A percentile compares a stretch with the other conserved stretches of the same genome.
Conservation (phyloP, 2,113 vertebrate genomes). For the Hucho hucho region DNA sequence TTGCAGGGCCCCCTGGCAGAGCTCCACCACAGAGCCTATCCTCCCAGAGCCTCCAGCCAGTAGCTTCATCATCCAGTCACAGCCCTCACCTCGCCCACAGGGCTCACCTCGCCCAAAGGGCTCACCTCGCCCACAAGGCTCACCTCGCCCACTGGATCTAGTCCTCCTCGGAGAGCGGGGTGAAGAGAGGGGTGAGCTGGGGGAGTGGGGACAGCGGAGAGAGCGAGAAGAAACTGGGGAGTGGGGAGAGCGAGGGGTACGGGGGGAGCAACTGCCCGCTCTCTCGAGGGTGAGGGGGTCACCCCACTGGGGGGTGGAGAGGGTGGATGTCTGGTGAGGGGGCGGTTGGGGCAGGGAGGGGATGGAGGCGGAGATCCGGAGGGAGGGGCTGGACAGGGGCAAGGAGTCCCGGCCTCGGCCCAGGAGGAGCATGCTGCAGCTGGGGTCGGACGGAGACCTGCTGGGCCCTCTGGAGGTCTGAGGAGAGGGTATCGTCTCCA, state of each 20-base stretch:
- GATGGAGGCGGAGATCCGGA: conserved; percentile 2
- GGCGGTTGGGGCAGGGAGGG: too few species aligned
- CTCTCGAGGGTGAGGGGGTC: too few species aligned
- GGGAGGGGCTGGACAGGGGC: conserved; percentile 25
- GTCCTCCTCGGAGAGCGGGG: conserved; percentile 12
- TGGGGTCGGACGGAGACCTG: conserved; percentile 37
- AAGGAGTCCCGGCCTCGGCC: conserved; percentile 32
- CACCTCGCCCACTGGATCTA: conserved; percentile 28
- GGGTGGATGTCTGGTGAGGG: too few species aligned
- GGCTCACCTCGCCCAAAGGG: conserved; percentile 33
- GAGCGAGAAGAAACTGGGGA: conserved; percentile 3
- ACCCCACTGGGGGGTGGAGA: too few species aligned
- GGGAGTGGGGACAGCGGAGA: background rate
- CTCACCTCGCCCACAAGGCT: conserved; percentile 32
- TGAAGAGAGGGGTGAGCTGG: background rate
- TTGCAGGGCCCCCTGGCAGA: conserved; percentile 48
- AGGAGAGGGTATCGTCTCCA: conserved; percentile 24
- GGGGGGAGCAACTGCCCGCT: too few species aligned
- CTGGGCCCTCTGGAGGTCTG: conserved; percentile 6
- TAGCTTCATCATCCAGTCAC: conserved; percentile 53
- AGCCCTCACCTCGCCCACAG: conserved; percentile 46
- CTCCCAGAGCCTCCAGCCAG: conserved; percentile 38
- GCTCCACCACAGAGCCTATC: conserved; percentile 44
- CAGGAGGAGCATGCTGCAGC: conserved; percentile 15
- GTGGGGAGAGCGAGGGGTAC: too few species aligned